These are phyloP conservation scores for Beris morrisii DNA, from an alignment of 2,888 invertebrate genomes.

Conservation along the genomic window DNA sequence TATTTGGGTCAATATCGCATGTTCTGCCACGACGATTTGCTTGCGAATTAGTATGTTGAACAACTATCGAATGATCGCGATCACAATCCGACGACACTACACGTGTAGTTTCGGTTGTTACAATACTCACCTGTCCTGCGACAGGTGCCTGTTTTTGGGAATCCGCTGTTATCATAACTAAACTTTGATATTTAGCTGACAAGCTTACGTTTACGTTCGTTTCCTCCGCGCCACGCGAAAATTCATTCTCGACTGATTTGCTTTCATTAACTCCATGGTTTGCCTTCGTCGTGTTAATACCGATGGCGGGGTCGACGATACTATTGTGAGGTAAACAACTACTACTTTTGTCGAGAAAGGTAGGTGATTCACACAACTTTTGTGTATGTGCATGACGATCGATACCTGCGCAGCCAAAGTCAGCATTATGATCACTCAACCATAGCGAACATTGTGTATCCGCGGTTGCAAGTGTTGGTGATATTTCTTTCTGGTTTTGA, in stretches of 20 bases:
- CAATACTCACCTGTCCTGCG: slow-evolving; percentile 68
- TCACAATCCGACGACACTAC: slow-evolving; percentile 60
- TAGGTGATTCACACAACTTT: neutral
- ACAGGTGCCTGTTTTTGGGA: slow-evolving; percentile 14
- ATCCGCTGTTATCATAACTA: slow-evolving; percentile 78
- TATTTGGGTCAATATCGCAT: slow-evolving; percentile 44
- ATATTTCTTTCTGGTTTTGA: slow-evolving; percentile 46
- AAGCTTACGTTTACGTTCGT: slow-evolving; percentile 42
- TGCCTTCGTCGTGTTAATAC: slow-evolving; percentile 2
- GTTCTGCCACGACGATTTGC: slow-evolving; percentile 52
- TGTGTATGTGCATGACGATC: neutral
- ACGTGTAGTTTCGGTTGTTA: slow-evolving; percentile 75
- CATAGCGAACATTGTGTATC: slow-evolving; percentile 3
- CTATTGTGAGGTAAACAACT: slow-evolving; percentile 32
- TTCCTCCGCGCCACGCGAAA: slow-evolving; percentile 50
- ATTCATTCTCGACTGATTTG: slow-evolving; percentile 28
- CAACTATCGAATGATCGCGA: slow-evolving; percentile 60
- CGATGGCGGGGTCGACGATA: slow-evolving; percentile 15
- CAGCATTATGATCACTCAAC: neutral
- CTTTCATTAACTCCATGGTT: no score
- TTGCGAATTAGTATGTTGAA: slow-evolving; percentile 68
- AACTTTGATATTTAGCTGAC: slow-evolving; percentile 77
- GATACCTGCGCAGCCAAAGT: slow-evolving; percentile 19
- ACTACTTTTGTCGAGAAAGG: slow-evolving; percentile 1
- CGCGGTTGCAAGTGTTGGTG: slow-evolving; percentile 46